Evolutionary conservation across 1,140 invertebrate genomes (phyloP).

Genomic region (Homarus americanus): DNA sequence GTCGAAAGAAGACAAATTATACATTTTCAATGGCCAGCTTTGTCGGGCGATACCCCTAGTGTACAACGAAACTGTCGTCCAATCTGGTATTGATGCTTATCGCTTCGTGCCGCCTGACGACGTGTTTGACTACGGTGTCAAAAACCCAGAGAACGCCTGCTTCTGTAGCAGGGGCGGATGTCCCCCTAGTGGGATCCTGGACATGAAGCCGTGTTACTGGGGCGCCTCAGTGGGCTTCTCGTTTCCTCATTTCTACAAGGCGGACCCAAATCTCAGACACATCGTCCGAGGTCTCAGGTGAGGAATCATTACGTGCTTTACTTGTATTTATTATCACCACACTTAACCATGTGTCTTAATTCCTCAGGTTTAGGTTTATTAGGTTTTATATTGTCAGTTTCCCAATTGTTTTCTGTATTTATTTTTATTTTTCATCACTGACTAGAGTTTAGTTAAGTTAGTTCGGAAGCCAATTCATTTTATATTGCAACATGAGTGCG

Average conservation of each 20-base stretch:
- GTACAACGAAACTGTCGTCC: constrained; percentile 83
- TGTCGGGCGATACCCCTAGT: constrained; percentile 83
- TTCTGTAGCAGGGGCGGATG: constrained; percentile 62
- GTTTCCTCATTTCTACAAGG: constrained; percentile 89
- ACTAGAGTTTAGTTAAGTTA: too few species aligned
- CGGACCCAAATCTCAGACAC: constrained; percentile 86
- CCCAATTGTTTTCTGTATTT: too few species aligned
- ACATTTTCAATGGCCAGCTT: constrained; percentile 77
- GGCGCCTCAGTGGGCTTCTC: constrained; percentile 85
- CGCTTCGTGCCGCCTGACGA: constrained; percentile 87
- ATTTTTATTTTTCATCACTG: too few species aligned
- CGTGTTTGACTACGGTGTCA: constrained; percentile 83
- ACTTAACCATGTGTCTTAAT: too few species aligned
- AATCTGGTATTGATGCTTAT: constrained; percentile 85
- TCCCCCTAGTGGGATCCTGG: constrained; percentile 78
- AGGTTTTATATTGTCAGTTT: too few species aligned
- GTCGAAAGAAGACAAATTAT: constrained; percentile 76
- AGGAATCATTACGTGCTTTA: constrained; percentile 20
- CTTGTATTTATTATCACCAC: too few species aligned
- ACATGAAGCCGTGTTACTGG: constrained; percentile 77
- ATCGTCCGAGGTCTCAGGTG: constrained; percentile 76
- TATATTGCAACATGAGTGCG: too few species aligned
- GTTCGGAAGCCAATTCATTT: too few species aligned
- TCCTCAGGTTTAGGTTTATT: too few species aligned
- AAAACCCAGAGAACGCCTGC: constrained; percentile 73